Conservation (phyloP, 2,113 vertebrate species). For the Gasterosteus aculeatus region DNA sequence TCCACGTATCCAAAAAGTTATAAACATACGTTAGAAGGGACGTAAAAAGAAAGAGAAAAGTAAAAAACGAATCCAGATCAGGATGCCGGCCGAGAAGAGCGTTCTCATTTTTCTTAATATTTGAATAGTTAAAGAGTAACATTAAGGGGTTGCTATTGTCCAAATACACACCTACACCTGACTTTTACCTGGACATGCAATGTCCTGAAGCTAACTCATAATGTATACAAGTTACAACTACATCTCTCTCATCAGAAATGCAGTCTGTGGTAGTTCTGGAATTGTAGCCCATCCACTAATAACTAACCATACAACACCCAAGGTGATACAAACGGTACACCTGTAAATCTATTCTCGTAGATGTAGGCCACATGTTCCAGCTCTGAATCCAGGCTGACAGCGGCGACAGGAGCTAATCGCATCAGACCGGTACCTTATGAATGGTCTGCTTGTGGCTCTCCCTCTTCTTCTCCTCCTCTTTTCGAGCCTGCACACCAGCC, state of each 20-base stretch:
- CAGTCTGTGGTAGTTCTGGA: not conserved
- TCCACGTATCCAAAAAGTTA: conserved; percentile 11
- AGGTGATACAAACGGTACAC: not conserved
- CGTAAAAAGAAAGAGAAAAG: not conserved
- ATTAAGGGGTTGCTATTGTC: not conserved
- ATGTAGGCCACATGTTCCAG: not conserved
- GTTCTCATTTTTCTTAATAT: not conserved
- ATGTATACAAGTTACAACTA: not conserved
- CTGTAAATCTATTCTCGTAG: conserved; percentile 3
- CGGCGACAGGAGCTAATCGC: conserved; percentile 11
- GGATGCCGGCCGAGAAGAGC: not conserved
- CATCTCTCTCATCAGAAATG: not conserved
- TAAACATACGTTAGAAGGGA: not conserved
- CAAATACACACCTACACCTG: not conserved
- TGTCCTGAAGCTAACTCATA: not conserved
- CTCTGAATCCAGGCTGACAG: conserved; percentile 17
- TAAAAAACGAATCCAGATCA: not conserved
- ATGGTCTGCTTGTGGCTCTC: conserved; percentile 92
- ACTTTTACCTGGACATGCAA: not conserved
- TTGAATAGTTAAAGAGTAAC: not conserved
- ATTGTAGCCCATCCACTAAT: not conserved
- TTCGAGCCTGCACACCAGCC: conserved; percentile 90
- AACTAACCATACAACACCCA: not conserved
- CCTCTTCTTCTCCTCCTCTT: conserved; percentile 96
- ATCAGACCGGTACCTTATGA: conserved; percentile 87